phyloP scores from a whole-genome alignment of 2,888 invertebrate genomes.

The Aspidiotus rigidus region DNA sequence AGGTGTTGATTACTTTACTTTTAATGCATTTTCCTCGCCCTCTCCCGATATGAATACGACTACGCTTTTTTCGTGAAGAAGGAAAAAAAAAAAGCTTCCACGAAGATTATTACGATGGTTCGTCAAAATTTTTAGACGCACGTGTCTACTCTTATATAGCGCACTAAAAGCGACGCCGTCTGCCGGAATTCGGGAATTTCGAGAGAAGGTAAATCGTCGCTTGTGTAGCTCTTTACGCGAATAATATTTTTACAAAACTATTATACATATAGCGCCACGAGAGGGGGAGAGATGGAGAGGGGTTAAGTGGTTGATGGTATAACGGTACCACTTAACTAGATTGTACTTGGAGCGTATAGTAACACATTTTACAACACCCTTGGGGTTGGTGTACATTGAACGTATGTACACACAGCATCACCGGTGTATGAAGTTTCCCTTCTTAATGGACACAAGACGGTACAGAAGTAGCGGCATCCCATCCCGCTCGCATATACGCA shows the following conservation, averaged over 20 bases:
- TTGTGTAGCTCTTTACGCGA: not conserved
- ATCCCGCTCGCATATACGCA: not conserved
- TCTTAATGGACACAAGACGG: conserved; percentile 20
- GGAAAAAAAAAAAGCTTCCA: too few relatives aligned
- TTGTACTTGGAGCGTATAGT: conserved; percentile 22
- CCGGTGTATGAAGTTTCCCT: not conserved
- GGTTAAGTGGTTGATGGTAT: conserved; percentile 3
- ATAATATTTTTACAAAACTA: not conserved
- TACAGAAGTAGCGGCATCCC: not conserved
- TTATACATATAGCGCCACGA: not conserved
- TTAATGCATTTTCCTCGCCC: too few relatives aligned
- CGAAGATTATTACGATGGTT: too few relatives aligned
- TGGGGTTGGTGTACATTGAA: conserved; percentile 5
- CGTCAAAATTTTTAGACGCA: too few relatives aligned
- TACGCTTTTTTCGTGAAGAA: too few relatives aligned
- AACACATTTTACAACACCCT: conserved; percentile 27
- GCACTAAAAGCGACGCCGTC: too few relatives aligned
- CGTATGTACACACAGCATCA: not conserved
- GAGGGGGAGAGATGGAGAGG: not conserved
- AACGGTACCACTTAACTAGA: conserved; percentile 26
- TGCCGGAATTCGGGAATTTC: too few relatives aligned
- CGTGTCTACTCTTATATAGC: too few relatives aligned
- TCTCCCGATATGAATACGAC: too few relatives aligned
- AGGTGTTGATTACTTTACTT: too few relatives aligned
- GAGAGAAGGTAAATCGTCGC: too few relatives aligned